Conservation (phyloP, 2,113 vertebrate species). For the Ifrita kowaldi region DNA sequence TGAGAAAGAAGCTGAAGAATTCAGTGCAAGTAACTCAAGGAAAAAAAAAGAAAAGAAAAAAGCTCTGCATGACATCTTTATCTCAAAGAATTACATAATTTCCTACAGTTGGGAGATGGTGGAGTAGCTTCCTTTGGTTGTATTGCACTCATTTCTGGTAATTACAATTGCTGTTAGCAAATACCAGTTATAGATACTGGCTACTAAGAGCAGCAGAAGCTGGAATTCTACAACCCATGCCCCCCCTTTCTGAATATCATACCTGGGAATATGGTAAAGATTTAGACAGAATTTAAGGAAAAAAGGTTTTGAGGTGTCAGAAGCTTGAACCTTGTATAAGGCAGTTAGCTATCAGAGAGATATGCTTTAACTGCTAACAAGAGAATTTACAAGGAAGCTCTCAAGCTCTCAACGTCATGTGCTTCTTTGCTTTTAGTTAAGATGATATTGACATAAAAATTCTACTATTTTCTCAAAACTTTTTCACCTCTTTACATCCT, state of each 20-base stretch:
- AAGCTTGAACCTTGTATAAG: not conserved
- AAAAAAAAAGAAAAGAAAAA: not conserved
- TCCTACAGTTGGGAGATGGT: not conserved
- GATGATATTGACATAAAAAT: not conserved
- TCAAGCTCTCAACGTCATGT: not conserved
- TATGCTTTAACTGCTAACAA: not conserved
- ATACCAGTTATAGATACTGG: not conserved
- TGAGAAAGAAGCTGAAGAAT: not conserved
- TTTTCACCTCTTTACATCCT: not conserved
- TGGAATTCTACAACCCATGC: not conserved
- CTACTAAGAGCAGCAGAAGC: not conserved
- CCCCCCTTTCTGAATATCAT: accelerated
- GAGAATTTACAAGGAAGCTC: not conserved
- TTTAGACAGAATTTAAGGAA: not conserved
- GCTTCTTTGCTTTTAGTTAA: not conserved
- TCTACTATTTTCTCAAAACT: not conserved
- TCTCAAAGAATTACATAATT: not conserved
- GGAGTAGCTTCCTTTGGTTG: not conserved
- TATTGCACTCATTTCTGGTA: not conserved
- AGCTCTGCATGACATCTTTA: not conserved
- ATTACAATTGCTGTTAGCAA: not conserved
- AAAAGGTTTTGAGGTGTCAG: not conserved
- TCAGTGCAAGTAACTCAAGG: not conserved
- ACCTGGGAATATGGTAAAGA: not conserved
- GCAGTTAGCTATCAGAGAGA: not conserved